phyloP scores from a whole-genome alignment of 1,140 invertebrate species.

The Solenopsis invicta region DNA sequence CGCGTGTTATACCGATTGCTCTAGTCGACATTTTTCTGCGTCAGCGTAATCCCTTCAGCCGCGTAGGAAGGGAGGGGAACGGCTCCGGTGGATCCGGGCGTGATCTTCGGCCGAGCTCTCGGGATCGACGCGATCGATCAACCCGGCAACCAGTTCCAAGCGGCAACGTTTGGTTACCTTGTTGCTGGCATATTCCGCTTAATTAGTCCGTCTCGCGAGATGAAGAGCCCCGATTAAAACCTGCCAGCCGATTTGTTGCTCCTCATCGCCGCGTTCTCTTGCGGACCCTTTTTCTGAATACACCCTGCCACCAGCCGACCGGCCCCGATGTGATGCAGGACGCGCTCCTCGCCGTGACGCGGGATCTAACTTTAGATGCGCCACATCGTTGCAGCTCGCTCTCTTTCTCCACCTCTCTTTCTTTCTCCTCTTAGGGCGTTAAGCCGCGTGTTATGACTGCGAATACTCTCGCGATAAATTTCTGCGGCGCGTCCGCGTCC shows the following conservation, averaged over 20 bases:
- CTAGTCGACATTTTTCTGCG: constrained; percentile 30
- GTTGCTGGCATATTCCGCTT: constrained; percentile 68
- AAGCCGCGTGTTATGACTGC: constrained; percentile 73
- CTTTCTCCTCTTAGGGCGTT: constrained; percentile 43
- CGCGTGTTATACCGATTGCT: background rate
- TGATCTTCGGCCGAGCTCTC: constrained; percentile 31
- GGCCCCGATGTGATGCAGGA: constrained; percentile 16
- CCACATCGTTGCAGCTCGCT: constrained; percentile 47
- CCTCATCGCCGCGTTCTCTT: constrained; percentile 14
- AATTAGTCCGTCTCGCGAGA: constrained; percentile 68
- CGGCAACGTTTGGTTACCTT: constrained; percentile 69
- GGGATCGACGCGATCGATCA: constrained; percentile 65
- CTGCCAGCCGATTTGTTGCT: constrained; percentile 65
- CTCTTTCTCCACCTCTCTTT: background rate
- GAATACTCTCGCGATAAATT: constrained; percentile 75
- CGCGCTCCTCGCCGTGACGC: constrained; percentile 37
- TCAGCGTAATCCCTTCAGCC: constrained; percentile 1
- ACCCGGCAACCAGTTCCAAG: constrained; percentile 54
- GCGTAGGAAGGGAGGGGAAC: background rate
- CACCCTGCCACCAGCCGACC: constrained; percentile 42
- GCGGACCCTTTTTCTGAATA: constrained; percentile 43
- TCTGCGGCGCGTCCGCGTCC: constrained; percentile 1
- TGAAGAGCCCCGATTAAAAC: constrained; percentile 71
- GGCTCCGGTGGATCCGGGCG: background rate
- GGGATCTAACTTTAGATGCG: constrained; percentile 73